Percentiles rank a stretch among this genome's conserved stretches.
Evolutionary conservation across 1,140 invertebrate genomes (phyloP).

Genomic region (Delia radicum): DNA sequence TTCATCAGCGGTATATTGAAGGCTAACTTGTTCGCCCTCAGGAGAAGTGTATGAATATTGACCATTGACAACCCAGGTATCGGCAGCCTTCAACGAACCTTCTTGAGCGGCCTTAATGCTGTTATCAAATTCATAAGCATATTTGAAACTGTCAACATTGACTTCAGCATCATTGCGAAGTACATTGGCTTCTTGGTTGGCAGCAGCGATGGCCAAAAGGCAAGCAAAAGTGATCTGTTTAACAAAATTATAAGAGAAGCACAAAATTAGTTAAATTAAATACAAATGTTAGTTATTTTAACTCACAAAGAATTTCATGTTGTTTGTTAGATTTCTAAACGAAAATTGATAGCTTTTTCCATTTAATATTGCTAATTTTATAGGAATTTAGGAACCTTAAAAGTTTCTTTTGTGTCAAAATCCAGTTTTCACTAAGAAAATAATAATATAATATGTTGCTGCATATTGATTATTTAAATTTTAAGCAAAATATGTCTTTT

Average conservation of each 20-base stretch:
- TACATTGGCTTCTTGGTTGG: constrained; percentile 39
- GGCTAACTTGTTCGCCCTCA: constrained; percentile 58
- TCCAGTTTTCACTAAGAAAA: too few species aligned
- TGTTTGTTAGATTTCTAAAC: not conserved
- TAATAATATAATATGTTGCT: too few species aligned
- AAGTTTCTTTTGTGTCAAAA: too few species aligned
- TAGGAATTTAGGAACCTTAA: too few species aligned
- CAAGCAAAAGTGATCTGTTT: constrained; percentile 42
- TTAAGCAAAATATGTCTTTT: too few species aligned
- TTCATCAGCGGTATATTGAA: constrained; percentile 60
- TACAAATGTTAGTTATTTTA: not conserved
- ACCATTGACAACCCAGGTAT: constrained; percentile 72
- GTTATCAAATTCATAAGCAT: constrained; percentile 72
- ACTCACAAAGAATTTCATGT: constrained; percentile 53
- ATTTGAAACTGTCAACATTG: constrained; percentile 34
- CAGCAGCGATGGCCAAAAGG: constrained; percentile 39
- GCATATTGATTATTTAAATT: too few species aligned
- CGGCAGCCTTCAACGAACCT: constrained; percentile 67
- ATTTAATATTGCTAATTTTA: too few species aligned
- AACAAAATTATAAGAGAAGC: not conserved
- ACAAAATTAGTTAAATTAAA: not conserved
- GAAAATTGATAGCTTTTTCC: constrained; percentile 8
- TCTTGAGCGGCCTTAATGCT: constrained; percentile 73
- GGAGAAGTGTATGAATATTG: constrained; percentile 73
- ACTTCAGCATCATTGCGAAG: constrained; percentile 32